Conservation (phyloP, 2,888 invertebrate species). For the Subacronicta megacephala region DNA sequence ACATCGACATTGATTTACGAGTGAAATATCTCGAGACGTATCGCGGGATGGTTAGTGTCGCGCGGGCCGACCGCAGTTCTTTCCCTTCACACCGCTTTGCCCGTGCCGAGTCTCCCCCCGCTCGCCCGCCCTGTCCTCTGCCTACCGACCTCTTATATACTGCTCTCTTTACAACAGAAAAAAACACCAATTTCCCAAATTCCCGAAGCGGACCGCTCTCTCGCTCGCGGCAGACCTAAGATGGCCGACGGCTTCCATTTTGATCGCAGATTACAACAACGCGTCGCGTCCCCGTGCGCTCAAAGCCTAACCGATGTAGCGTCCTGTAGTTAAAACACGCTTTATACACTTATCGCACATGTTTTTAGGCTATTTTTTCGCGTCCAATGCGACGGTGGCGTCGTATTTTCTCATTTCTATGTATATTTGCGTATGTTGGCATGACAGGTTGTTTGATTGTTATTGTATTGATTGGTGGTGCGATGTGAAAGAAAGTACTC, state of each 20-base stretch:
- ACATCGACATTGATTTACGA: constrained; percentile 62
- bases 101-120: constrained; percentile 83
- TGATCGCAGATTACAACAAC: constrained; percentile 87
- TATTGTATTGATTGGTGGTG: constrained; percentile 82
- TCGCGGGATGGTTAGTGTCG: constrained; percentile 58
- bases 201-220: constrained; percentile 86
- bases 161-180: constrained; percentile 89
- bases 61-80: constrained; percentile 75
- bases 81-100: constrained; percentile 89
- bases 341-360: constrained; percentile 85
- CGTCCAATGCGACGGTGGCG: constrained; percentile 80
- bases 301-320: constrained; percentile 84
- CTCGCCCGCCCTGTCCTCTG: constrained; percentile 77
- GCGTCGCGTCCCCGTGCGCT: constrained; percentile 80
- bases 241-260: constrained; percentile 89
- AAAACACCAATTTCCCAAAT: constrained; percentile 89
- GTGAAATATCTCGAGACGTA: constrained; percentile 66
- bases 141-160: constrained; percentile 88
- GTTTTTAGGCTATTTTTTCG: constrained; percentile 87
- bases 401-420: constrained; percentile 56
- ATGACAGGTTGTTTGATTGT: constrained; percentile 58
- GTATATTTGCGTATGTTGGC: constrained; percentile 52
- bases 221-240: constrained; percentile 87
- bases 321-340: constrained; percentile 74
- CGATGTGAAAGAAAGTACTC: constrained; percentile 70